phyloP scores from a whole-genome alignment of 2,797 vertebrate species.

The Agapornis canus region DNA sequence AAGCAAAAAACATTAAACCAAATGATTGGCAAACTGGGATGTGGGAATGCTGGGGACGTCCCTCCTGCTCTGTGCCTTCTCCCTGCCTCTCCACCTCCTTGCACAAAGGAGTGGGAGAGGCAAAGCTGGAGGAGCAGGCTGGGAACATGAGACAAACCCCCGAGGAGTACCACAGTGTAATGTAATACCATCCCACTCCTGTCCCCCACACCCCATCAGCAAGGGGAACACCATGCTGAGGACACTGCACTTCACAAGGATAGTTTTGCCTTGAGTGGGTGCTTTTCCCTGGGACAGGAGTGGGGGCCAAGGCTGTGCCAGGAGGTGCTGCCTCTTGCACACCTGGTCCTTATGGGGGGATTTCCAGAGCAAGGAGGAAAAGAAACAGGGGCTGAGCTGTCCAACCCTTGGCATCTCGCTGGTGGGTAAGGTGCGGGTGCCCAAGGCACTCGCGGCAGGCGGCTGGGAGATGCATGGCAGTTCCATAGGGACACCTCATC shows the following conservation, averaged over 20 bases:
- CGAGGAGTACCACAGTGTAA: neutral
- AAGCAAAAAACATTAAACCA: neutral
- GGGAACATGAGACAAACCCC: neutral
- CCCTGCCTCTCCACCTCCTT: neutral
- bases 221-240: fast-evolving
- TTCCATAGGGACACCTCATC: neutral
- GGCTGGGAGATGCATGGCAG: neutral
- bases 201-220: fast-evolving
- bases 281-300: neutral
- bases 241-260: fast-evolving
- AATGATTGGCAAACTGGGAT: neutral
- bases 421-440: neutral
- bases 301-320: neutral
- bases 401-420: neutral
- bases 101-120: neutral
- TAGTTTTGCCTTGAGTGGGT: neutral
- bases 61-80: neutral
- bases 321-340: neutral
- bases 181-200: neutral
- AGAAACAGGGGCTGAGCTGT: neutral
- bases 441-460: constrained; percentile 8
- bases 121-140: neutral
- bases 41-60: neutral
- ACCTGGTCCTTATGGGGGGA: neutral
- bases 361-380: neutral